These are phyloP conservation scores for Malthinus seriepunctatus DNA, from an alignment of 2,888 invertebrate genomes.

Conservation along the genomic window DNA sequence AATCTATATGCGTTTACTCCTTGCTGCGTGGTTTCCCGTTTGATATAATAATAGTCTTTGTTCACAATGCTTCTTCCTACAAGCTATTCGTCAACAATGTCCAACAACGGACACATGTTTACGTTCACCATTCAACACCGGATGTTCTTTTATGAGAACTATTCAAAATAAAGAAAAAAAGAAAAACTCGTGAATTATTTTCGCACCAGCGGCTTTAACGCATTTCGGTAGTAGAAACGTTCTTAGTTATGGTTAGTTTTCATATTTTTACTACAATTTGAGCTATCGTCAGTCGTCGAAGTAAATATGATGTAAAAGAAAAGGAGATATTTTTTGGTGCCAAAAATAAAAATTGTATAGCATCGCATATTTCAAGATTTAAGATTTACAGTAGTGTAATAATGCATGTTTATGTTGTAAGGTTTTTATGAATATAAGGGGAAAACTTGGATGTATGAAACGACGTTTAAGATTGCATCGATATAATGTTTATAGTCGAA, in stretches of 20 bases:
- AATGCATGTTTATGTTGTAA: conserved; percentile 30
- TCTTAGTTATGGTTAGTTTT: conserved; percentile 8
- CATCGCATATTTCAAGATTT: conserved; percentile 21
- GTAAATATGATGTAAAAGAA: conserved; percentile 14
- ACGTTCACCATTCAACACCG: conserved; percentile 40
- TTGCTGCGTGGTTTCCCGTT: conserved; percentile 2
- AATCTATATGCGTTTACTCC: conserved; percentile 1
- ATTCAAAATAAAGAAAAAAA: conserved; percentile 29
- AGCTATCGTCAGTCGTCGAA: conserved; percentile 4
- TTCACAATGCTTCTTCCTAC: conserved; percentile 12
- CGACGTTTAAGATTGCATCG: conserved; percentile 6
- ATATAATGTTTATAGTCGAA: conserved; percentile 5
- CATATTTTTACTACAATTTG: conserved; percentile 9
- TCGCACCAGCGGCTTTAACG: conserved; percentile 34
- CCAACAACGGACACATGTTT: conserved; percentile 37
- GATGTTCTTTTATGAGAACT: conserved; percentile 42
- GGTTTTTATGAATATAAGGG: conserved; percentile 24
- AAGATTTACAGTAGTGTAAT: conserved; percentile 30
- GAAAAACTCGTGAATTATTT: conserved; percentile 43
- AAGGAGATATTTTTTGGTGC: conserved; percentile 16
- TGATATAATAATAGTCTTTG: conserved; percentile 5
- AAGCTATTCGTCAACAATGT: conserved; percentile 25
- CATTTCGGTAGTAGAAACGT: conserved; percentile 14
- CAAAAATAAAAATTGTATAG: conserved; percentile 17
- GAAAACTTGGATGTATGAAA: conserved; percentile 1